Evolutionary conservation across 2,888 invertebrate genomes (phyloP).

Genomic region (Metellina segmentata): DNA sequence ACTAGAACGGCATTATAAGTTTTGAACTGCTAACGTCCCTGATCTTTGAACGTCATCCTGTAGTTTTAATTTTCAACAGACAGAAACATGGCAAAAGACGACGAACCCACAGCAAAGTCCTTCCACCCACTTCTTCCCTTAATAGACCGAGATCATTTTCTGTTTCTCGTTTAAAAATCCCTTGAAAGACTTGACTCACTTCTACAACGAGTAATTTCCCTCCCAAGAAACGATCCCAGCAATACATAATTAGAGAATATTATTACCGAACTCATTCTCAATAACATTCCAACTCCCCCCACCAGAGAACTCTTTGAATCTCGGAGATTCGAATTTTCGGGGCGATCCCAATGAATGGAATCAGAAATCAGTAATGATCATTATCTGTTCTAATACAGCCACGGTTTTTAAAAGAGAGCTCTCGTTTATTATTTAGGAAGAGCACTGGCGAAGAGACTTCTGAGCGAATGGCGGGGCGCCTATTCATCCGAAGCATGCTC

Average conservation of each 20-base stretch:
- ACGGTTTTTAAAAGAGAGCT: slow-evolving; percentile 14
- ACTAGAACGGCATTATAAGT: too few relatives aligned
- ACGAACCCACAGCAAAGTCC: too few relatives aligned
- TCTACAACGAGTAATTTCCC: too few relatives aligned
- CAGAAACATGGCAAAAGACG: too few relatives aligned
- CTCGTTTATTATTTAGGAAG: slow-evolving; percentile 56
- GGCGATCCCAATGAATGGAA: slow-evolving; percentile 33
- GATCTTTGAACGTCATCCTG: too few relatives aligned
- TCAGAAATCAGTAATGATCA: slow-evolving; percentile 74
- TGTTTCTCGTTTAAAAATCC: too few relatives aligned
- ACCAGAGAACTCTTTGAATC: slow-evolving; percentile 12
- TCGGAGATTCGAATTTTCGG: too few relatives aligned
- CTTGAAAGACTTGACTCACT: too few relatives aligned
- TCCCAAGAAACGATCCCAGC: background rate
- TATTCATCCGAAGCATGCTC: slow-evolving; percentile 14
- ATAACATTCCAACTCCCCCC: slow-evolving; percentile 14
- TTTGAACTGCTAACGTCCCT: too few relatives aligned
- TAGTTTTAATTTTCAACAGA: too few relatives aligned
- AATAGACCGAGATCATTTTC: too few relatives aligned
- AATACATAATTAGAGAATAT: slow-evolving; percentile 57
- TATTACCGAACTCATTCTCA: slow-evolving; percentile 40
- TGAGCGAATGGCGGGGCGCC: slow-evolving; percentile 29
- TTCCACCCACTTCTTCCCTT: too few relatives aligned
- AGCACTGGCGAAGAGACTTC: slow-evolving; percentile 10
- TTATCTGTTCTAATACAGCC: slow-evolving; percentile 29